These are phyloP conservation scores for Epizoanthus scotinus DNA, from an alignment of 92 coral and sea anemone genomes.

Conservation along the genomic window DNA sequence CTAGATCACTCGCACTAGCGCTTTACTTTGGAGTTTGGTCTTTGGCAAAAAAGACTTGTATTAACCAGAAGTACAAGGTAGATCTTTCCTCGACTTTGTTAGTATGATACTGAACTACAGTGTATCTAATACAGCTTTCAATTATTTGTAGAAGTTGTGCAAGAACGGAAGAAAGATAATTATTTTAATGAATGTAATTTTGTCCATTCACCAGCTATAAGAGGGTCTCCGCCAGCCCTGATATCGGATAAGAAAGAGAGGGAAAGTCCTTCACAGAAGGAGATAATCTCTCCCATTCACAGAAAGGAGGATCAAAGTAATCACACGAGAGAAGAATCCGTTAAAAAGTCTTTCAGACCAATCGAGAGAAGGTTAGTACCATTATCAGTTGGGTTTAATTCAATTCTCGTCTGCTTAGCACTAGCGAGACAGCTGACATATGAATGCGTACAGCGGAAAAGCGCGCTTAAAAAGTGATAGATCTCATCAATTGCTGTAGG, in stretches of 20 bases:
- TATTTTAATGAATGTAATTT: not conserved
- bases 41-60: too few relatives aligned
- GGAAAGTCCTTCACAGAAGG: slow-evolving; percentile 17
- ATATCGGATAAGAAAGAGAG: slow-evolving; percentile 36
- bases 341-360: slow-evolving; percentile 44
- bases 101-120: too few relatives aligned
- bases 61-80: too few relatives aligned
- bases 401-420: not conserved
- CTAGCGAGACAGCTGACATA: not conserved
- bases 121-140: too few relatives aligned
- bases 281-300: slow-evolving; percentile 3
- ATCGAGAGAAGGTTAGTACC: slow-evolving; percentile 47
- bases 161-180: not conserved
- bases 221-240: slow-evolving; percentile 33
- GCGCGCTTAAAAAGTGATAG: not conserved
- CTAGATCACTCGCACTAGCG: too few relatives aligned
- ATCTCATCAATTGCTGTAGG: not conserved
- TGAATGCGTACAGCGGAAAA: not conserved
- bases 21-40: too few relatives aligned
- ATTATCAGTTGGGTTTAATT: slow-evolving; percentile 11
- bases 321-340: slow-evolving; percentile 32
- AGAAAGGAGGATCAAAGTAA: slow-evolving; percentile 18
- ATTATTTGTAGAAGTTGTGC: not conserved
- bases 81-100: too few relatives aligned
- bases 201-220: slow-evolving; percentile 28